A percentile compares a stretch with the other conserved stretches of the same genome.
phyloP scores from a whole-genome alignment of 2,888 invertebrate genomes.

The Limnephilus auricula region DNA sequence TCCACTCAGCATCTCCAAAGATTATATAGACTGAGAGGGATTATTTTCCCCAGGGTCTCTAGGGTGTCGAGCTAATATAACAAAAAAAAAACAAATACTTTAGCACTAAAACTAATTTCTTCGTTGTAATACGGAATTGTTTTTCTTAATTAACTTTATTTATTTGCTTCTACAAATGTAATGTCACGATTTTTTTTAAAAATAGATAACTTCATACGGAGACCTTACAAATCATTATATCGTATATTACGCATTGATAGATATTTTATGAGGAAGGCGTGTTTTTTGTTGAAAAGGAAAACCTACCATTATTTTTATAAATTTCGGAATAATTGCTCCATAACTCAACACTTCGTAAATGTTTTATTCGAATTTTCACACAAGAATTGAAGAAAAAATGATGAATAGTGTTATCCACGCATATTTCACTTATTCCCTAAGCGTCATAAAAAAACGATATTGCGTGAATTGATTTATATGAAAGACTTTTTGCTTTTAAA shows the following conservation, averaged over 20 bases:
- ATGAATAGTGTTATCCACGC: background rate
- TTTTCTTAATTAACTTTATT: too few relatives aligned
- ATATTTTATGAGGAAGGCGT: background rate
- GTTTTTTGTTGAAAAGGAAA: background rate
- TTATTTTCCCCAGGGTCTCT: too few relatives aligned
- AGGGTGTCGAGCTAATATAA: too few relatives aligned
- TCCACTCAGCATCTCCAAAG: too few relatives aligned
- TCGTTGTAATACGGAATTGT: too few relatives aligned
- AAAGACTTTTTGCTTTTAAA: background rate
- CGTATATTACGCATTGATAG: background rate
- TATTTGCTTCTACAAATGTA: too few relatives aligned
- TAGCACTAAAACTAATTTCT: too few relatives aligned
- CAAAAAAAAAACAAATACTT: too few relatives aligned
- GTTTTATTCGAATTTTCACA: background rate
- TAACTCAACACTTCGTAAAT: background rate
- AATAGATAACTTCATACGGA: background rate
- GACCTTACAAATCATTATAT: background rate
- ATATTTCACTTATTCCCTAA: background rate
- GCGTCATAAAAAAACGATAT: background rate
- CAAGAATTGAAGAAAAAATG: background rate
- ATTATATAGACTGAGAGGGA: too few relatives aligned
- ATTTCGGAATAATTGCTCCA: background rate
- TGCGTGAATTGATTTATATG: background rate
- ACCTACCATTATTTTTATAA: background rate
- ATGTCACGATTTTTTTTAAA: background rate